Evolutionary conservation across 1,140 invertebrate genomes (phyloP).

Genomic region (Tetramorium simillimum): DNA sequence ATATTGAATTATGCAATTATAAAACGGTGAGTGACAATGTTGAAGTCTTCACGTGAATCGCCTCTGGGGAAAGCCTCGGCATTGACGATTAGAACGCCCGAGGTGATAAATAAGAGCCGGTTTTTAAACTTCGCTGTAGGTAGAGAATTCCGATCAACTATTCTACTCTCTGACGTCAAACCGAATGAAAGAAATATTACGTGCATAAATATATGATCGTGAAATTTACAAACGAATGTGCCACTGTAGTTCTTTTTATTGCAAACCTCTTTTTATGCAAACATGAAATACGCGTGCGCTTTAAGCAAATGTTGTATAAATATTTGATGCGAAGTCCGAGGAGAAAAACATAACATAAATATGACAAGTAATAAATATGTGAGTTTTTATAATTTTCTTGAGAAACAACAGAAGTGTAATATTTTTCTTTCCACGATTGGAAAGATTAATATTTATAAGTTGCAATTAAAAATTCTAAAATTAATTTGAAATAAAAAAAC

Average conservation of each 20-base stretch:
- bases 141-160: slow-evolving; percentile 11
- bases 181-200: slow-evolving; percentile 18
- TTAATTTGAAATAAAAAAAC: not conserved
- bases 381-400: not conserved
- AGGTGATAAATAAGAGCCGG: slow-evolving; percentile 31
- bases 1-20: slow-evolving; percentile 10
- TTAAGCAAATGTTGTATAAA: slow-evolving; percentile 17
- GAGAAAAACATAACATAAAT: slow-evolving; percentile 40
- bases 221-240: not conserved
- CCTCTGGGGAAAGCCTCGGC: not conserved
- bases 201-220: slow-evolving; percentile 21
- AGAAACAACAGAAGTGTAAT: not conserved
- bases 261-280: slow-evolving; percentile 6
- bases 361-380: not conserved
- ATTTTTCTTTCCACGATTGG: not conserved
- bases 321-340: slow-evolving; percentile 44
- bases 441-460: not conserved
- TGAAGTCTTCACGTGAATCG: not conserved
- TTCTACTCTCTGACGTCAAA: slow-evolving; percentile 35
- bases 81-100: slow-evolving; percentile 34
- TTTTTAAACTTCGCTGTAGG: slow-evolving; percentile 36
- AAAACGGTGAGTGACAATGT: slow-evolving; percentile 2
- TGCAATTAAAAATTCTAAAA: not conserved
- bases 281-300: slow-evolving; percentile 3
- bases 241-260: slow-evolving; percentile 27